Base-by-base conservation (phyloP, 2,888 invertebrate species). In the Cheilosia vernalis region DNA sequence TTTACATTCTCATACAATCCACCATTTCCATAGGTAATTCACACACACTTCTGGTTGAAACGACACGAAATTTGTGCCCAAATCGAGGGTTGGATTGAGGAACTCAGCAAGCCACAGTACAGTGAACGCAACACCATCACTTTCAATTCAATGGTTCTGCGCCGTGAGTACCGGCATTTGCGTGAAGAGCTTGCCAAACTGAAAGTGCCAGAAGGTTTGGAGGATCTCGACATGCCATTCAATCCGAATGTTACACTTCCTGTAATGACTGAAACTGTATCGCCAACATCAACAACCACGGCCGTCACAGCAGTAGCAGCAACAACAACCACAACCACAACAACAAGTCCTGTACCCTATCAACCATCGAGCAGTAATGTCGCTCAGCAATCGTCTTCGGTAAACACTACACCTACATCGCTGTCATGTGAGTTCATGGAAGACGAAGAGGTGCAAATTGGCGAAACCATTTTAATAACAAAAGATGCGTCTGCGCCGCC, bases 11-110 rank as follows among this genome's bases (percentile, higher is more conserved):
- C n/a, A 61, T 27, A 66, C 21, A 15, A 51, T 17, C 33, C 9
- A 3, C 6, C 40, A 55, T 15, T 56, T 37, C 7, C 13, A 2
- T 90, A 97, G 96, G 96, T 98, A 64, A 97, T 98, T 87, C 96
- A 97, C 87, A 95, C 96, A 30, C 98, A 98, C 92, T 98, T 98
- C 92, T 98, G 97, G 96, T 94, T 98, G 89, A 98, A 98, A 92
- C 94, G 97, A 78, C 95, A 97, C 89, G 98, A 98, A 93, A 96
- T 98, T 88, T 94, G 97, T 90, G 94, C 95, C 88, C 98, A 98
- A 92, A 95, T 98, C 87, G 97, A 98, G 89, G 94, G 94, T 87
- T 98, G 98, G 98, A 96, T 98, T 89, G 94, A 95, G 80, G 98
- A 98, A 90, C 94, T 97, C 91, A 97, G 97, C 91, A 94, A 94